Conservation (phyloP, 1,140 invertebrate genomes). For the Theocolax elegans region DNA sequence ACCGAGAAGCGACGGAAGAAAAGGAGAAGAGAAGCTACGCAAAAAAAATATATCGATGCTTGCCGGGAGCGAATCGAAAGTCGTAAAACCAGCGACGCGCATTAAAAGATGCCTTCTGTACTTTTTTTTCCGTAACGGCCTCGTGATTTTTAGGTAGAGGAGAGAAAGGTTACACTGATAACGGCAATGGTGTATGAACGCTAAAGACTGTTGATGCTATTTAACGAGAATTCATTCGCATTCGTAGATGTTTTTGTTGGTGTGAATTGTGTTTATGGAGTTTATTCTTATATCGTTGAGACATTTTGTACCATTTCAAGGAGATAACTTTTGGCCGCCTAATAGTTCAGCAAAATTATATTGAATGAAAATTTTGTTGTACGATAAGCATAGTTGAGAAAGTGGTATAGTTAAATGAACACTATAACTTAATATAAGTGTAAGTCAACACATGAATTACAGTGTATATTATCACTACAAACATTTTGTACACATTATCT, state of each 20-base stretch:
- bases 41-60: not conserved
- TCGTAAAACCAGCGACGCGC: slow-evolving; percentile 10
- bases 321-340: too few relatives aligned
- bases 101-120: not conserved
- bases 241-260: not conserved
- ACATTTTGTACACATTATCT: too few relatives aligned
- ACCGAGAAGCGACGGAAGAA: slow-evolving; percentile 26
- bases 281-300: too few relatives aligned
- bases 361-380: too few relatives aligned
- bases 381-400: too few relatives aligned
- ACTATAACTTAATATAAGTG: too few relatives aligned
- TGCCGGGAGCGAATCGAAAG: slow-evolving; percentile 2
- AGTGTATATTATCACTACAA: too few relatives aligned
- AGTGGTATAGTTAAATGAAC: too few relatives aligned
- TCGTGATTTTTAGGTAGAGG: slow-evolving; percentile 1
- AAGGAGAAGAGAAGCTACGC: not conserved
- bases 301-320: too few relatives aligned
- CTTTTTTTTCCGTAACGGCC: slow-evolving; percentile 19
- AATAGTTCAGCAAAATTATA: too few relatives aligned
- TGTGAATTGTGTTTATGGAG: slow-evolving; percentile 19
- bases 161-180: not conserved
- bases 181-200: slow-evolving; percentile 6
- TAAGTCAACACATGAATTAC: too few relatives aligned
- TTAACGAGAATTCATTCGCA: slow-evolving; percentile 1
- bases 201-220: slow-evolving; percentile 13